Conservation (phyloP, 2,113 vertebrate genomes). For the Oncorhynchus gorbuscha region DNA sequence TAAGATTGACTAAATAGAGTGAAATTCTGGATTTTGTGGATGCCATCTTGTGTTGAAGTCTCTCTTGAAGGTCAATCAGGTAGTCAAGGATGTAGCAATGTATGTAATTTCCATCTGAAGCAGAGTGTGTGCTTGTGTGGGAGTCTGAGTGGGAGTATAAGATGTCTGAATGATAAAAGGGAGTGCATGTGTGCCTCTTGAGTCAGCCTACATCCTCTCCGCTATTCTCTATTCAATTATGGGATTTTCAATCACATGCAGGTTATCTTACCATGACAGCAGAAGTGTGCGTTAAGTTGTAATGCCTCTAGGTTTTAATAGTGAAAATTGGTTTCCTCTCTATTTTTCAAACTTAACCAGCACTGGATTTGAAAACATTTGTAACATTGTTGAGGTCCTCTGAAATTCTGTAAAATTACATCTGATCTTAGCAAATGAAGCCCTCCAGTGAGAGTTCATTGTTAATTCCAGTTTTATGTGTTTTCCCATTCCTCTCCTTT, state of each 20-base stretch:
- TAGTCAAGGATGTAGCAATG: background rate
- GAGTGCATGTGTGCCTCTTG: background rate
- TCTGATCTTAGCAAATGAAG: slow-evolving; percentile 10
- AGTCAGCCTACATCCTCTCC: too few relatives aligned
- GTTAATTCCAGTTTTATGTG: slow-evolving; percentile 1
- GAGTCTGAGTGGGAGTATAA: background rate
- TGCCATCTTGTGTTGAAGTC: background rate
- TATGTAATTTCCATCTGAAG: background rate
- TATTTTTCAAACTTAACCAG: background rate
- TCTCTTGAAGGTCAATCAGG: background rate
- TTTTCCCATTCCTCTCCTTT: slow-evolving; percentile 1
- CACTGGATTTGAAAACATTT: background rate
- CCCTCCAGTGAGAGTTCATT: background rate
- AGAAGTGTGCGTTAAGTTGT: background rate
- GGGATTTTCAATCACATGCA: too few relatives aligned
- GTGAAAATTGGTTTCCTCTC: background rate
- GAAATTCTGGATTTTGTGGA: too few relatives aligned
- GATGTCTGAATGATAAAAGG: background rate
- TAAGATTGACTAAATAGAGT: too few relatives aligned
- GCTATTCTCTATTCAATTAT: too few relatives aligned
- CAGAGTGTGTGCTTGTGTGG: background rate
- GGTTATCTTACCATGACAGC: too few relatives aligned
- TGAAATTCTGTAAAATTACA: slow-evolving; percentile 17
- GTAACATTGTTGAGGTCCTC: slow-evolving; percentile 11
- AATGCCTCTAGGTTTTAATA: background rate